A percentile compares a stretch with the other conserved stretches of the same genome.
Evolutionary conservation across 2,888 invertebrate species (phyloP).

Genomic region (Orchesellides sinensis): DNA sequence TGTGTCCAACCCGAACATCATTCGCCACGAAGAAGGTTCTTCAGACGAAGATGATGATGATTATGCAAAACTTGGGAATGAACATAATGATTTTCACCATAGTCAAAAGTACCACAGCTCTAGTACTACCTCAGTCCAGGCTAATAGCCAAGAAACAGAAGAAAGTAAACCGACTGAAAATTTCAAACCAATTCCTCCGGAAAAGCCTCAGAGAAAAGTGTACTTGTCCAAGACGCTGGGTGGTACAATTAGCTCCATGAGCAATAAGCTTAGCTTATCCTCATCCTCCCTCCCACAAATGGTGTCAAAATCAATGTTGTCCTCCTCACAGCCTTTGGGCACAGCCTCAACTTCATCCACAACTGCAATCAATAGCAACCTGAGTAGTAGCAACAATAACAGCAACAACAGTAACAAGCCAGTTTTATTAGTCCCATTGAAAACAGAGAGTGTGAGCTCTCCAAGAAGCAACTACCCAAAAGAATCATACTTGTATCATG

Average conservation of each 20-base stretch:
- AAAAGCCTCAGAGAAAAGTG: constrained; percentile 52
- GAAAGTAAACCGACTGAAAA: constrained; percentile 22
- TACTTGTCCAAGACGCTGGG: constrained; percentile 33
- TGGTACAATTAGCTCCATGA: constrained; percentile 64
- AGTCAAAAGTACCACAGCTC: constrained; percentile 32
- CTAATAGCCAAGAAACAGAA: background rate
- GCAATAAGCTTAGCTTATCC: constrained; percentile 59
- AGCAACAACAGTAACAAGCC: constrained; percentile 62
- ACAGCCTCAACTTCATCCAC: constrained; percentile 34
- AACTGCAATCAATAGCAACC: constrained; percentile 35
- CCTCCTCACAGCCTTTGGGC: constrained; percentile 47
- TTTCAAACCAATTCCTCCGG: constrained; percentile 55
- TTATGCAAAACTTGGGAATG: constrained; percentile 32
- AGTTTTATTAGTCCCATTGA: constrained; percentile 72
- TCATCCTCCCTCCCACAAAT: constrained; percentile 63
- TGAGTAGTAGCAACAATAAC: constrained; percentile 8
- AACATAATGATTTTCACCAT: constrained; percentile 40
- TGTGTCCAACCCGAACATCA: constrained; percentile 67
- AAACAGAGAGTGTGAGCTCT: constrained; percentile 73
- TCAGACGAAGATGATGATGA: constrained; percentile 56
- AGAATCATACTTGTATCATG: constrained; percentile 74
- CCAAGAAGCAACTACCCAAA: constrained; percentile 73
- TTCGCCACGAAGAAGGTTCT: constrained; percentile 56
- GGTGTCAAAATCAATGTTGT: constrained; percentile 59
- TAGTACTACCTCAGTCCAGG: constrained; percentile 15